Evolutionary conservation across 2,113 vertebrate genomes (phyloP), one percentile per base, ranked within the genome.

Genomic region (Ranitomeya variabilis): DNA sequence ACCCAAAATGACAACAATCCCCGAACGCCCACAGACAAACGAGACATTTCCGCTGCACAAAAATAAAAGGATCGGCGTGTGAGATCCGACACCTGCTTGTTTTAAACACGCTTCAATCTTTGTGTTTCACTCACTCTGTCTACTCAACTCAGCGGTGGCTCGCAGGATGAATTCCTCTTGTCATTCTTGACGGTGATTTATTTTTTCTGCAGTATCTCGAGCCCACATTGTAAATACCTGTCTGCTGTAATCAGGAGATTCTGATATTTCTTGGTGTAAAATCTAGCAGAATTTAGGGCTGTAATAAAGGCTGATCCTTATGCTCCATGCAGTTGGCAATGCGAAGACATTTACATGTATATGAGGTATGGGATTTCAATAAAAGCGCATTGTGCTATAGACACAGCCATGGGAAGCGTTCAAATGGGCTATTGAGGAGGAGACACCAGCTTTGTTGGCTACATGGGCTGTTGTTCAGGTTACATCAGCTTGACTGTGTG

Each of bases 101-200:
- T 60, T 64, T 21, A 51, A 64, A 62, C 80, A 69, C 45, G 81
- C 13, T 52, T 52, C 18, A 52, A 21, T 83, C 62, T 83, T 54
- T 67, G 81, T 54, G 81, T 54, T 54, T 54, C 37, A 14, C 62
- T 67, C 81, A 23, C 62, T 54, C 55, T 31, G 78, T 80, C 78
- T 80, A n/a, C 62, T 83, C 45, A 21, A 21, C 81, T 69, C 62
- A n/a, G 62, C 66, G 62, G 31, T 54, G 81, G 64, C 57, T 64
- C 80, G 19, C 31, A 31, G 80, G 80, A 82, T 82, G 60, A 82
- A 83, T 64, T 45, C 81, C 21, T n/a, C 31, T 52, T 69, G 81
- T 83, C 81, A 52, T 83, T 67, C 37, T 69, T 54, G 23, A 23
- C 9, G 16, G 21, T 67, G 78, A 80, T 83, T 66, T 66, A 82